Percentiles rank a stretch among this genome's conserved stretches.
Evolutionary conservation across 2,113 vertebrate genomes (phyloP).

Genomic region (Cyprinus carpio): DNA sequence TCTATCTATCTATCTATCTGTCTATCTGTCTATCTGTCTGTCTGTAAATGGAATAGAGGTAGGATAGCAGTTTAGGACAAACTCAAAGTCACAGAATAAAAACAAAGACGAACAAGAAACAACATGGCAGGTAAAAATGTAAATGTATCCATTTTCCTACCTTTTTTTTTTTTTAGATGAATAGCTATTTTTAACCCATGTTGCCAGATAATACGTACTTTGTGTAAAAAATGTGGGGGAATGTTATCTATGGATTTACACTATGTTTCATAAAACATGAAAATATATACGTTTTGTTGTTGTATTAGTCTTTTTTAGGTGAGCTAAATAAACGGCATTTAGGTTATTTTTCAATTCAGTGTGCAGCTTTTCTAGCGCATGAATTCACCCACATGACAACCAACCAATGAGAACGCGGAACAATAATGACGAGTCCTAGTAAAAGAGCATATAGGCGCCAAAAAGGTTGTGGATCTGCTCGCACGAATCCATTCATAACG

Average conservation of each 20-base stretch:
- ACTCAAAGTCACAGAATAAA: not conserved
- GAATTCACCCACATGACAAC: not conserved
- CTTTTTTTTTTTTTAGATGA: not conserved
- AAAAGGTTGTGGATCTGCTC: not conserved
- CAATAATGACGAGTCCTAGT: not conserved
- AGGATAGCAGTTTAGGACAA: not conserved
- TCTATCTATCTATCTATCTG: conserved; percentile 1
- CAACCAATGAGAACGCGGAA: not conserved
- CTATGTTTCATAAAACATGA: not conserved
- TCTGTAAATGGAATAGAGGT: not conserved
- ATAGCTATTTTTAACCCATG: not conserved
- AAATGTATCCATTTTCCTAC: not conserved
- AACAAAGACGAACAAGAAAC: not conserved
- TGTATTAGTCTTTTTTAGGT: not conserved
- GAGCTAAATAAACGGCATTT: not conserved
- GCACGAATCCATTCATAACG: not conserved
- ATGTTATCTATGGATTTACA: not conserved
- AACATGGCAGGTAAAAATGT: not conserved
- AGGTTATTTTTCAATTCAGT: not conserved
- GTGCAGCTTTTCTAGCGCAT: not conserved
- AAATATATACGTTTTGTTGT: not conserved
- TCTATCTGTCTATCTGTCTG: not conserved
- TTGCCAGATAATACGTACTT: not conserved
- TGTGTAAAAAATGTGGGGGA: not conserved
- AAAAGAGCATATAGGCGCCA: too few species aligned